Percentiles rank a stretch among this genome's conserved stretches.
These are phyloP conservation scores for Paracyprichromis sp. DNA, from an alignment of 2,113 vertebrate genomes.

Conservation along the genomic window DNA sequence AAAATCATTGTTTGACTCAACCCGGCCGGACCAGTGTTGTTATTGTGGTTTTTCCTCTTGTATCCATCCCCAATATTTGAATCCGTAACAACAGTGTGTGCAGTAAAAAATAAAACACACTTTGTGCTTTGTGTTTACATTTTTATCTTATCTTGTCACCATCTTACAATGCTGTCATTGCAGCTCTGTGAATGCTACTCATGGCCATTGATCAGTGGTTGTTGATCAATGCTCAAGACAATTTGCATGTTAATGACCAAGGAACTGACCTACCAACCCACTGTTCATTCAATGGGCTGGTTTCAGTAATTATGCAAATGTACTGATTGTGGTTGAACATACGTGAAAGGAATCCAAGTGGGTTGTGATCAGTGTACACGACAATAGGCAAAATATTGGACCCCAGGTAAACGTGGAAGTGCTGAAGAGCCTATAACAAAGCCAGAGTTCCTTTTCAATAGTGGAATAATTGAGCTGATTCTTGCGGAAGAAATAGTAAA, in stretches of 20 bases:
- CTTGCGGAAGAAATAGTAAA: fast-evolving
- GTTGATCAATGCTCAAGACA: neutral
- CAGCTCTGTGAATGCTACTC: neutral
- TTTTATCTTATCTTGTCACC: neutral
- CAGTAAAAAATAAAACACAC: neutral
- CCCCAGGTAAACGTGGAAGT: fast-evolving
- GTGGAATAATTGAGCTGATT: neutral
- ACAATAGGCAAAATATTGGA: neutral
- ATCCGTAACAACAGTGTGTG: neutral
- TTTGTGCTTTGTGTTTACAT: neutral
- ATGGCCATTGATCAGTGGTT: neutral
- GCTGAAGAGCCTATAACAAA: neutral
- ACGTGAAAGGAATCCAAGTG: neutral
- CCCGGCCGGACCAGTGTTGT: no score
- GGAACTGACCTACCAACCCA: neutral
- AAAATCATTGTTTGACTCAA: no score
- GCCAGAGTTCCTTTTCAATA: neutral
- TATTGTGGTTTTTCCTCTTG: no score
- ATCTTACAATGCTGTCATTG: neutral
- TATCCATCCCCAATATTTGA: no score
- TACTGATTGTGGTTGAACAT: neutral
- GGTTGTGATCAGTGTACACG: neutral
- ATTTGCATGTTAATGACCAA: neutral
- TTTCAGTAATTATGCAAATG: neutral
- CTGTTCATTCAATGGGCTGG: neutral